These are phyloP conservation scores for Apostichopus japonicus DNA, from an alignment of 35 echinoderm and acorn worm genomes.

Conservation along the genomic window DNA sequence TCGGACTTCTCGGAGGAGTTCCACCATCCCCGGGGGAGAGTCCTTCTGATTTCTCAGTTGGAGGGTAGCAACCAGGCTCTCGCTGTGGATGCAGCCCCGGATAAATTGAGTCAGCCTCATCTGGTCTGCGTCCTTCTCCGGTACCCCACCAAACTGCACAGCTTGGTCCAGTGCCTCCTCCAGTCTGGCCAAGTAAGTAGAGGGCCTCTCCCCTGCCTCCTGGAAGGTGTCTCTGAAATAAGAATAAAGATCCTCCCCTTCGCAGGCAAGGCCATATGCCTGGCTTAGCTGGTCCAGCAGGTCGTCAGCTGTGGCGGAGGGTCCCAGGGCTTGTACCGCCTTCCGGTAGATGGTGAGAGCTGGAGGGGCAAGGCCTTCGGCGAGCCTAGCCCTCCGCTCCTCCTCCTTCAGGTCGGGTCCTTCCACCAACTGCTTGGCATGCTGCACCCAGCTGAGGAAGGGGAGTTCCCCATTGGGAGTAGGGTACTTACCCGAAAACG, in stretches of 20 bases:
- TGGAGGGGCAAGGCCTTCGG: constrained; percentile 55
- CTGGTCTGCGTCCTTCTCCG: not conserved
- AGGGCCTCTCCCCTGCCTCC: constrained; percentile 5
- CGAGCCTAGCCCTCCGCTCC: constrained; percentile 17
- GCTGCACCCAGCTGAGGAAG: constrained; percentile 57
- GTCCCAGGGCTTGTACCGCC: not conserved
- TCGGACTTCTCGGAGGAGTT: constrained; percentile 39
- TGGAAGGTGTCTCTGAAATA: constrained; percentile 46
- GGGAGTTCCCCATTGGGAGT: constrained; percentile 56
- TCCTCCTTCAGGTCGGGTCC: not conserved
- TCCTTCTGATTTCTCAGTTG: constrained; percentile 26
- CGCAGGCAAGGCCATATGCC: constrained; percentile 14
- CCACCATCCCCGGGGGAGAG: constrained; percentile 39
- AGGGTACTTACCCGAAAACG: constrained; percentile 2
- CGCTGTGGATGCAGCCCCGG: constrained; percentile 57
- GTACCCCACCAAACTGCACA: constrained; percentile 49
- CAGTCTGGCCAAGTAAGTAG: not conserved
- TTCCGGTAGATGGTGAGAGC: constrained; percentile 48
- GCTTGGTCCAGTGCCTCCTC: constrained; percentile 10
- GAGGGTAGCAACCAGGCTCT: constrained; percentile 10
- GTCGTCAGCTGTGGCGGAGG: not conserved
- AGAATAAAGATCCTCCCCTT: constrained; percentile 34
- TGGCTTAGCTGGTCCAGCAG: not conserved
- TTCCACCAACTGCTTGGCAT: constrained; percentile 46
- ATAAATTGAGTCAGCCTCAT: constrained; percentile 2